Evolutionary conservation across 2,888 invertebrate genomes (phyloP).

Genomic region (Phyllotreta striolata): DNA sequence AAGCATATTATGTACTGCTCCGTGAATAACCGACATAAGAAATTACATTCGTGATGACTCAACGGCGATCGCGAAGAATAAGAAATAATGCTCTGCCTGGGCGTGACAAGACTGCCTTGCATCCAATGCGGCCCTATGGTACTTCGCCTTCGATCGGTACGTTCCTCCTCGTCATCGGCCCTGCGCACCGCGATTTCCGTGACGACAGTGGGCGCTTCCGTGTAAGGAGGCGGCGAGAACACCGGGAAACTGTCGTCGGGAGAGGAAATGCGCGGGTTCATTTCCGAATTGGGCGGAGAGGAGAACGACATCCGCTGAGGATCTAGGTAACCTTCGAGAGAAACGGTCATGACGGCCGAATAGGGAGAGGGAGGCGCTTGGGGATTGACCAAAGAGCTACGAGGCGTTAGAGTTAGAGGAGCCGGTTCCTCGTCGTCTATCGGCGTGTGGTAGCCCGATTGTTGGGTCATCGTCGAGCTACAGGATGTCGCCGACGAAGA

Average conservation of each 20-base stretch:
- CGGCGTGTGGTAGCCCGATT: slow-evolving; percentile 80
- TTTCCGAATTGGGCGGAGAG: slow-evolving; percentile 78
- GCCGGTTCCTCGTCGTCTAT: slow-evolving; percentile 66
- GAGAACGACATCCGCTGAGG: slow-evolving; percentile 83
- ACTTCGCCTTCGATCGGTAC: slow-evolving; percentile 45
- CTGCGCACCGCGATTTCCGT: slow-evolving; percentile 14
- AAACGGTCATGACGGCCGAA: slow-evolving; percentile 84
- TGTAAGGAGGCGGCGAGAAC: slow-evolving; percentile 82
- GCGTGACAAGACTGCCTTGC: slow-evolving; percentile 64
- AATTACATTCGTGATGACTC: slow-evolving; percentile 93
- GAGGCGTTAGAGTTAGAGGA: slow-evolving; percentile 63
- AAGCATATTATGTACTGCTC: slow-evolving; percentile 33
- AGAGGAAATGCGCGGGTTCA: slow-evolving; percentile 71
- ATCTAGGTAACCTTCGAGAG: slow-evolving; percentile 86
- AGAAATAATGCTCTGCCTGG: slow-evolving; percentile 79
- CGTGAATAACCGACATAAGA: neutral
- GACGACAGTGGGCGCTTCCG: slow-evolving; percentile 57
- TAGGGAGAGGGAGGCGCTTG: slow-evolving; percentile 77
- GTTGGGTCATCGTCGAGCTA: slow-evolving; percentile 68
- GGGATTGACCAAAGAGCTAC: slow-evolving; percentile 64
- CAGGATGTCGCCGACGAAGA: slow-evolving; percentile 69
- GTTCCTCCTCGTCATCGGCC: slow-evolving; percentile 17
- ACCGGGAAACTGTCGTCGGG: slow-evolving; percentile 87
- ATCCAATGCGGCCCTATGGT: slow-evolving; percentile 66
- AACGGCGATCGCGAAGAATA: slow-evolving; percentile 77